Base-by-base conservation (phyloP, 2,797 vertebrate genomes). In the Muraenolepis orangiensis region DNA sequence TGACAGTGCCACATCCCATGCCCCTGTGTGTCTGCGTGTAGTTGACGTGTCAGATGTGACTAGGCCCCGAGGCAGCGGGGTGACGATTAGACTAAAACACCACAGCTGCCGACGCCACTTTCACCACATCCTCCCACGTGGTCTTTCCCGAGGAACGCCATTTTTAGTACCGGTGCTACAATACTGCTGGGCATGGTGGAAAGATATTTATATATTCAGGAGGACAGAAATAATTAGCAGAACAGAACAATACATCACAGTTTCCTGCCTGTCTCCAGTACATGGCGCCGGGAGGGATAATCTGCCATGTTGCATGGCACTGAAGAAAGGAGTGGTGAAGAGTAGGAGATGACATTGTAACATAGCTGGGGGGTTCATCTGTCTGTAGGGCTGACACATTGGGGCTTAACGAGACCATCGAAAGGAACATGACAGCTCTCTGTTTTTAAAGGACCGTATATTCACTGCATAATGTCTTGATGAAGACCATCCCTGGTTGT, bases 1-100 rank as follows among this genome's bases (percentile, higher is more conserved):
- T 84, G 87, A 90, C 87, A 91, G 83, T 28, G 4, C 85, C 85
- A 89, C 85, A 81, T 83, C 77, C 73, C 67, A 71, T 71, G 61
- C 67, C 83, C 78, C 57, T 79, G 70, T 57, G 16, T n/a, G 74
- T 81, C 72, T 80, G 78, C 81, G 72, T 66, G 72, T n/a, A 74
- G 77, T 77, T 77, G 81, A 84, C 80, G 74, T 68, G 66, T 71
- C 76, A 29, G 72, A 75, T 82, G 13, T 51, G 38, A 61, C 67
- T 80, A 30, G 74, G 81, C 81, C 90, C 82, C 74, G 36, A 20
- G 88, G 91, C 51, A 64, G n/a, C 6, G 18, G 57, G 28, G 77
- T 87, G 79, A 81, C 81, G 87, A 90, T 85, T 84, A 91, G 86
- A 78, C 1, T n/a, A n/a, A 51, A 71, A 34, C 72, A 36, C 42